Evolutionary conservation across 2,888 invertebrate species (phyloP).

Genomic region (Cosmia trapezina): DNA sequence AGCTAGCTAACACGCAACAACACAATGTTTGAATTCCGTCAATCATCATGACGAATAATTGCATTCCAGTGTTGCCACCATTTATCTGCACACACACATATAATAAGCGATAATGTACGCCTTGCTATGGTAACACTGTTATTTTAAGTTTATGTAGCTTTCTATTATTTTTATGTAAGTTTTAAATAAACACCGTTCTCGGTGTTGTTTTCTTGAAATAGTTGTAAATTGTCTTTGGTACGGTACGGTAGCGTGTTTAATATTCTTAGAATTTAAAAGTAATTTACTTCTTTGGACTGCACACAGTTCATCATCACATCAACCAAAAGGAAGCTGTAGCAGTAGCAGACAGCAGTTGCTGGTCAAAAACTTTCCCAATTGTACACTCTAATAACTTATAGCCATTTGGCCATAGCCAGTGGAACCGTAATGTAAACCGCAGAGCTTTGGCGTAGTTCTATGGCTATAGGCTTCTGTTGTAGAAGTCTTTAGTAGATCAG

Average conservation of each 20-base stretch:
- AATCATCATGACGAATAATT: constrained; percentile 36
- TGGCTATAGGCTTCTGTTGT: no score
- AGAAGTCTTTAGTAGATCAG: background rate
- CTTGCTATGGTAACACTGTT: constrained; percentile 39
- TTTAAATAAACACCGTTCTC: constrained; percentile 4
- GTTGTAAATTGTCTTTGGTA: background rate
- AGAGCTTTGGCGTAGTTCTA: no score
- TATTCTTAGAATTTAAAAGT: background rate
- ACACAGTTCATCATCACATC: background rate
- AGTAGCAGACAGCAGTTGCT: background rate
- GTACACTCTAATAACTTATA: no score
- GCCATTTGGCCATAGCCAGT: no score
- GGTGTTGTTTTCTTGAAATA: constrained; percentile 10
- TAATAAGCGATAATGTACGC: constrained; percentile 39
- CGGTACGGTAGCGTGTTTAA: background rate
- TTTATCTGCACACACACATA: constrained; percentile 50
- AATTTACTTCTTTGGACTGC: background rate
- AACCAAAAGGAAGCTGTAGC: background rate
- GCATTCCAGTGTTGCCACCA: constrained; percentile 39
- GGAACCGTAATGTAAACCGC: no score
- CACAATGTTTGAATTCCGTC: constrained; percentile 32
- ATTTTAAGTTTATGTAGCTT: constrained; percentile 41
- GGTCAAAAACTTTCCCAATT: background rate
- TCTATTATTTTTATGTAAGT: constrained; percentile 45
- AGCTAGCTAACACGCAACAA: constrained; percentile 49